These are phyloP conservation scores for Agrochola litura DNA, from an alignment of 2,888 invertebrate species.

Conservation along the genomic window DNA sequence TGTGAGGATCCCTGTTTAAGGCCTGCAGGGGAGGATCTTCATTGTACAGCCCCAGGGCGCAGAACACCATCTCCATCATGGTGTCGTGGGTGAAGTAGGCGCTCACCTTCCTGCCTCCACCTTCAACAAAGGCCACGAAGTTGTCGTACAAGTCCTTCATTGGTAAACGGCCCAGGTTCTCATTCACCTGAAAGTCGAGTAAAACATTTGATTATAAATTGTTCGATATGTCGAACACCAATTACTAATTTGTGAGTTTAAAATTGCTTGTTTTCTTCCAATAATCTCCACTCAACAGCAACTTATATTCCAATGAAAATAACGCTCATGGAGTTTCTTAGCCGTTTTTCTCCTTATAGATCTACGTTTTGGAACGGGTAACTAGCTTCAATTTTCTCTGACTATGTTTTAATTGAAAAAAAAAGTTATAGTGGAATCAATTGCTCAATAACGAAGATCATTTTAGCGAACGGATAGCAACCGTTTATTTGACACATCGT, in stretches of 20 bases:
- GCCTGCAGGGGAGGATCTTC: constrained; percentile 91
- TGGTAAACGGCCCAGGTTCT: constrained; percentile 92
- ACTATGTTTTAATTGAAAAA: too few relatives aligned
- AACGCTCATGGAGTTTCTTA: too few relatives aligned
- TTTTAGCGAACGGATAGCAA: background rate
- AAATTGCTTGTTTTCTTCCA: background rate
- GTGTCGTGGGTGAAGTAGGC: constrained; percentile 93
- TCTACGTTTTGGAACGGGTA: background rate
- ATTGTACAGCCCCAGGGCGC: constrained; percentile 92
- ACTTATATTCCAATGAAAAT: background rate
- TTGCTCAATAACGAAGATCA: background rate
- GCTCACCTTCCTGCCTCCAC: constrained; percentile 86
- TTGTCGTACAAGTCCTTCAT: constrained; percentile 92
- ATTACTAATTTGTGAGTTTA: background rate
- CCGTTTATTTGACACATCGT: background rate
- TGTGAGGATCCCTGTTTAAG: constrained; percentile 87
- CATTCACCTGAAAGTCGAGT: constrained; percentile 88
- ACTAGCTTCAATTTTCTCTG: background rate
- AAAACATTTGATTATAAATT: background rate
- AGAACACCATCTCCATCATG: constrained; percentile 91
- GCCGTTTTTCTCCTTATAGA: background rate
- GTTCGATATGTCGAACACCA: background rate
- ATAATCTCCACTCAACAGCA: background rate
- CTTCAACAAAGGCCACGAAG: constrained; percentile 80
- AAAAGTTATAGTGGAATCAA: background rate